phyloP scores from a whole-genome alignment of 1,140 invertebrate species.

The Scaptomyza hsui region DNA sequence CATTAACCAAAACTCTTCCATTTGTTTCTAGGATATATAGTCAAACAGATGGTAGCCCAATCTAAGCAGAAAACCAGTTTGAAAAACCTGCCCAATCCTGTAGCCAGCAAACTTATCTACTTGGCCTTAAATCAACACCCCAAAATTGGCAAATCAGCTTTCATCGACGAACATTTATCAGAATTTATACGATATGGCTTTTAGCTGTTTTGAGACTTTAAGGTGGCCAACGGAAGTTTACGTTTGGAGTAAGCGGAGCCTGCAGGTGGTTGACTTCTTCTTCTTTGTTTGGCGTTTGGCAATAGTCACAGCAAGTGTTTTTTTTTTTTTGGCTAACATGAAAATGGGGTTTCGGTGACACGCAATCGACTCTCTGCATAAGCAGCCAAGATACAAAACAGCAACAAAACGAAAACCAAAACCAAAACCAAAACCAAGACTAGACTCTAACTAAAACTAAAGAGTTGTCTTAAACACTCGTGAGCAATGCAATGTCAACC shows the following conservation, averaged over 20 bases:
- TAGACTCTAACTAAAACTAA: conserved; percentile 10
- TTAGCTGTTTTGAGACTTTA: conserved; percentile 8
- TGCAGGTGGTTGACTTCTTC: conserved; percentile 20
- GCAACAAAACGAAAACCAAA: background rate
- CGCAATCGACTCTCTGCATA: conserved; percentile 40
- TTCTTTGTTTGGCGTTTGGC: background rate
- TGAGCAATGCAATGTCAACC: conserved; percentile 68
- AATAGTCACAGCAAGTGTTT: conserved; percentile 14
- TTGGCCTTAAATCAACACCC: conserved; percentile 13
- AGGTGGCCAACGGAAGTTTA: background rate
- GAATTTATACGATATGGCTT: conserved; percentile 15
- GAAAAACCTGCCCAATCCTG: background rate
- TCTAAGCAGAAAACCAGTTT: background rate
- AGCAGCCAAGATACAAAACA: background rate
- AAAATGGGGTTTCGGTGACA: conserved; percentile 62
- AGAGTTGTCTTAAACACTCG: conserved; percentile 22
- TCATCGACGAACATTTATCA: conserved; percentile 7
- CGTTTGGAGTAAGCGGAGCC: background rate
- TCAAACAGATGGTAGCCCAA: too few species aligned
- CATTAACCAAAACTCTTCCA: too few species aligned
- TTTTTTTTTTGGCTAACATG: conserved; percentile 36
- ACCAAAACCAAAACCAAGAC: conserved; percentile 1
- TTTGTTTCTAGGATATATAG: too few species aligned
- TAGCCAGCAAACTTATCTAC: background rate
- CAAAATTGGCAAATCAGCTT: background rate